Base-by-base conservation (phyloP, 2,113 vertebrate genomes). In the Thryonomys swinderianus region DNA sequence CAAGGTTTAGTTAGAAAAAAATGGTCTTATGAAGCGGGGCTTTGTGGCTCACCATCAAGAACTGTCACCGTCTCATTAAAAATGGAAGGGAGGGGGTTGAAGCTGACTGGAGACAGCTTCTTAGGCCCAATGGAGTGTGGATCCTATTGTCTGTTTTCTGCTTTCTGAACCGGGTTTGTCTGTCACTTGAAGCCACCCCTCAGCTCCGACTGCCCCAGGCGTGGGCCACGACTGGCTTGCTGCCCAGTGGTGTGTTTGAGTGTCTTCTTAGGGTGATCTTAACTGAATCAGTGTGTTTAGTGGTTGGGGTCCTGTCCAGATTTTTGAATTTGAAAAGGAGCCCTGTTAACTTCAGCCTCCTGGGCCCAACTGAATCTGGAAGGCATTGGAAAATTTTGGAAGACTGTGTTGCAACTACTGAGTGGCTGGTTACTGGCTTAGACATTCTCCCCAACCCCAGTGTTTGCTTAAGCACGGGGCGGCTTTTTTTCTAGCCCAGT, bases 301-400 rank as follows among this genome's bases (percentile, higher is more conserved):
- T 95, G 94, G 85, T 96, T 95, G 85, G 89, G 96, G 90, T 62
- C 0, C 0, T 0, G 71, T 94, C 94, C 95, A 96, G 93, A 79
- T 87, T 95, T 97, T 96, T 96, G 92, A 97, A 95, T 97, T 97
- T 96, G 91, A 98, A 96, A 96, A 67, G 67, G 85, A 97, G 90
- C 81, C 81, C 91, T 96, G 93, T 98, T 97, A 89, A 88, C 91
- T 71, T 89, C 78, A 48, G 89, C 59, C 89, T 79, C 69, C 95
- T 74, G 84, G 89, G 89, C 94, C 92, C 87, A 48, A 82, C 94
- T 90, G 96, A 95, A 92, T 96, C 95, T 95, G 93, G 95, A 96
- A 95, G 95, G 79, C 87, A 95, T 91, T 91, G 95, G 96, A 79
- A 94, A 96, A 80, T 90, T 90, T 96, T 92, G 94, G 93, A 84